Conservation (phyloP, 2,888 invertebrate species). For the Napeogenes sylphis region DNA sequence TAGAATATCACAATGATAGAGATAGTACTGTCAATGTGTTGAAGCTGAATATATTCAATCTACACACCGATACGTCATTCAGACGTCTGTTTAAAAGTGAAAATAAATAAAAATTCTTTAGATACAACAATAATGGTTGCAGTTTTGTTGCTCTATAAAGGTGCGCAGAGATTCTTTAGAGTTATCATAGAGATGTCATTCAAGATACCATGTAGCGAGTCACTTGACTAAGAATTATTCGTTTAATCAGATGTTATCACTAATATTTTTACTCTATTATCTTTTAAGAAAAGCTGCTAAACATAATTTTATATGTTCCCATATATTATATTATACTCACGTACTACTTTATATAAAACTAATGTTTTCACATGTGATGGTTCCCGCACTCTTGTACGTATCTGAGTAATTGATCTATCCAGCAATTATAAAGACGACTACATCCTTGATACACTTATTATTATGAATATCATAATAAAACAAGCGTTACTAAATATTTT, state of each 20-base stretch:
- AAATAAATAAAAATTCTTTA: neutral
- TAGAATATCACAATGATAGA: neutral
- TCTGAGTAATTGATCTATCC: constrained; percentile 1
- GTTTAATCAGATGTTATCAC: too few relatives aligned
- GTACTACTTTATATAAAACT: neutral
- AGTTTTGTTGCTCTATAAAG: constrained; percentile 3
- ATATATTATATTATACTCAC: neutral
- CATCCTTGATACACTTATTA: constrained; percentile 12
- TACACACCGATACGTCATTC: constrained; percentile 1
- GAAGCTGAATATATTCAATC: neutral
- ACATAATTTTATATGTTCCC: neutral
- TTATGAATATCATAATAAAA: neutral
- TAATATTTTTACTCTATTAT: neutral
- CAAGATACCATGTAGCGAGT: constrained; percentile 2
- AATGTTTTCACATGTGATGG: neutral
- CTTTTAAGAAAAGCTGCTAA: neutral
- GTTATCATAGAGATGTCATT: constrained; percentile 2
- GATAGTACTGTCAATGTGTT: constrained; percentile 9
- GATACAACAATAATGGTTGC: constrained; percentile 3
- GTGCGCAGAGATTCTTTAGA: neutral
- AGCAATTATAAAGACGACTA: constrained; percentile 13
- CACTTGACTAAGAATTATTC: constrained; percentile 3
- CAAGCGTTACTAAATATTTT: neutral
- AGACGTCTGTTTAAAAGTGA: neutral
- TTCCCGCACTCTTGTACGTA: neutral